Evolutionary conservation across 1,140 invertebrate genomes (phyloP), one percentile per base, ranked within the genome.

Genomic region (Theocolax elegans): DNA sequence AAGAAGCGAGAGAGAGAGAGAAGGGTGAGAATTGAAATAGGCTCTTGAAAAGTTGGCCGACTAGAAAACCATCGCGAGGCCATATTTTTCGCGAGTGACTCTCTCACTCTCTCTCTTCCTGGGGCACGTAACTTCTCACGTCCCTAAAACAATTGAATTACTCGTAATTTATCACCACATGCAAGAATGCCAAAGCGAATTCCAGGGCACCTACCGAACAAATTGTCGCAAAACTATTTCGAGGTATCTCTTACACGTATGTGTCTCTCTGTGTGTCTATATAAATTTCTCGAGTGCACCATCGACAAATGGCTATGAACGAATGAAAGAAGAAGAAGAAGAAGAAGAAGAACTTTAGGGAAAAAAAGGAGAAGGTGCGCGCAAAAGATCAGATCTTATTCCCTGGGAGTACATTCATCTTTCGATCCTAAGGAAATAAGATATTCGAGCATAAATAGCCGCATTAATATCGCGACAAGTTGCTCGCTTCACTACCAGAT

Each of bases 381-480:
- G n/a, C n/a, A n/a, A n/a, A n/a, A n/a, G n/a, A n/a, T n/a, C n/a
- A n/a, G n/a, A n/a, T n/a, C n/a, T 56, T 40, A 40, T n/a, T 54
- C 54, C 54, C 54, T 21, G n/a, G 25, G 29, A 42, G 54, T 59
- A 53, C 58, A 63, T 69, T 69, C 46, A 44, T 69, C 48, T 69
- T 69, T 42, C 42, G 44, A 69, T 62, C 44, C 31, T 13, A 48
- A 49, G 53, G 68, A 65, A 75, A 75, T 71, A 69, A 73, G 71
- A 76, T 74, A 76, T 65, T 65, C 56, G 60, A 29, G n/a, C 29
- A 8, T n/a, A n/a, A n/a, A n/a, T n/a, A n/a, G 27, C 51, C 49
- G 66, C 72, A 75, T 77, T 79, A 73, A 76, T 76, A 72, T 76
- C 71, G 59, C 73, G 73, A 75, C 74, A 75, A 76, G 74, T 75